A percentile compares a stretch with the other conserved stretches of the same genome.
phyloP scores from a whole-genome alignment of 2,797 vertebrate species.

The Diplodus sargus region DNA sequence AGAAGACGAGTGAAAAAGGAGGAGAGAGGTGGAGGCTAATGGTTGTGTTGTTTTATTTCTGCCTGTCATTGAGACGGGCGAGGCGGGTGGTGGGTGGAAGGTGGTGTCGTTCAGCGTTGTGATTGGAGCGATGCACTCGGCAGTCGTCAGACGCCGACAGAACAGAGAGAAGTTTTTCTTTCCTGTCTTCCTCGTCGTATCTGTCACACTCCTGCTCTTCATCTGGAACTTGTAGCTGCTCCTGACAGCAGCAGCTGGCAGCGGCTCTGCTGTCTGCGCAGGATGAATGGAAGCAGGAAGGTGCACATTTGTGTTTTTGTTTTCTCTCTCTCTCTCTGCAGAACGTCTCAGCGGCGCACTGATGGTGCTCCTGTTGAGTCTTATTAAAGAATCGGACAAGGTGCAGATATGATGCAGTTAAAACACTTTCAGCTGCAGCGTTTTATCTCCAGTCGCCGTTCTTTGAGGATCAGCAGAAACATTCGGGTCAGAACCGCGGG shows the following conservation, averaged over 20 bases:
- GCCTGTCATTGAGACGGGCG: background rate
- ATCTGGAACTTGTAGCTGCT: background rate
- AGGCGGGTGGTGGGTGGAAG: background rate
- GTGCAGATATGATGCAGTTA: background rate
- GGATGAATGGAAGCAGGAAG: background rate
- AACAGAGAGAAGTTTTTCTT: background rate
- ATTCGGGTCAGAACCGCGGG: too few species aligned
- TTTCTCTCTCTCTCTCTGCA: background rate
- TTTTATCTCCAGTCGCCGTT: background rate
- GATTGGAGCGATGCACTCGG: background rate
- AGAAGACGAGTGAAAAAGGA: background rate
- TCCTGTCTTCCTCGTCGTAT: background rate
- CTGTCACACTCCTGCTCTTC: constrained; percentile 17
- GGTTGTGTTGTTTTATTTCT: background rate
- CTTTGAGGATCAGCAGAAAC: too few species aligned
- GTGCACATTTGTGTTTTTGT: background rate
- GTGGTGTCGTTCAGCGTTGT: background rate
- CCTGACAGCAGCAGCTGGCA: constrained; percentile 47
- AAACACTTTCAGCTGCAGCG: background rate
- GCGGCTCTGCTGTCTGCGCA: constrained; percentile 20
- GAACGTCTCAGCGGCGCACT: too few species aligned
- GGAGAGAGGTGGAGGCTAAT: constrained; percentile 1
- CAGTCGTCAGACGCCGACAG: constrained; percentile 4
- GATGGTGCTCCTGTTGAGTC: too few species aligned
- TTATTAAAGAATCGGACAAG: background rate